These are phyloP conservation scores for Euthynnus affinis DNA, from an alignment of 2,797 vertebrate species.

Conservation along the genomic window DNA sequence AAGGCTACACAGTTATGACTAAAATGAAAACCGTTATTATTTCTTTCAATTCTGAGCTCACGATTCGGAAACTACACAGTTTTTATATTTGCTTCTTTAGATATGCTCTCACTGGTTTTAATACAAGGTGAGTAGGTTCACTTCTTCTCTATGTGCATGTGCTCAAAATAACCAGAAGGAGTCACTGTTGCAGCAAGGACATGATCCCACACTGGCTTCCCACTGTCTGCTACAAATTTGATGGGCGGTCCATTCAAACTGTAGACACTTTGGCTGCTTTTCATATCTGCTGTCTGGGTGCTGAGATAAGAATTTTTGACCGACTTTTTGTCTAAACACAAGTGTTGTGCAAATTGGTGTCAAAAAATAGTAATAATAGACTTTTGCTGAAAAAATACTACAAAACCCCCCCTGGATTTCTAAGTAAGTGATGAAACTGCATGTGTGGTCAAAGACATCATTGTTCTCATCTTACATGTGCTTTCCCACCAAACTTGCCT, in stretches of 20 bases:
- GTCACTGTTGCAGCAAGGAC: not conserved
- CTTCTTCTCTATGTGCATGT: too few species aligned
- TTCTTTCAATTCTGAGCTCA: not conserved
- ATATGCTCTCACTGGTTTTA: not conserved
- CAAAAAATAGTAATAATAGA: not conserved
- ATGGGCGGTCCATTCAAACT: not conserved
- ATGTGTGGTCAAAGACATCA: not conserved
- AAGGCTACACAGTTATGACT: not conserved
- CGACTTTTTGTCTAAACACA: not conserved
- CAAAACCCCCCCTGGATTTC: not conserved
- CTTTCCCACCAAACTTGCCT: slow-evolving; percentile 10
- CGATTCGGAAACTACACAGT: too few species aligned
- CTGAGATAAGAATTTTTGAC: not conserved
- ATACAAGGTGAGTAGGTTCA: not conserved
- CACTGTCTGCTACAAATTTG: not conserved
- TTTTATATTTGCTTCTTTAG: not conserved
- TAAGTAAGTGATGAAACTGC: not conserved
- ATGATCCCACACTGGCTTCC: not conserved
- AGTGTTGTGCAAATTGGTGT: slow-evolving; percentile 14
- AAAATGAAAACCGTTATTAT: not conserved
- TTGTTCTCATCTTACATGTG: not conserved
- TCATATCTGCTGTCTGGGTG: not conserved
- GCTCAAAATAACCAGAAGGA: not conserved
- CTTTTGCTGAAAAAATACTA: not conserved
- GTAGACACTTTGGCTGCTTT: not conserved